These are phyloP conservation scores for Hyperoplus immaculatus DNA, from an alignment of 2,797 vertebrate species.

Conservation along the genomic window DNA sequence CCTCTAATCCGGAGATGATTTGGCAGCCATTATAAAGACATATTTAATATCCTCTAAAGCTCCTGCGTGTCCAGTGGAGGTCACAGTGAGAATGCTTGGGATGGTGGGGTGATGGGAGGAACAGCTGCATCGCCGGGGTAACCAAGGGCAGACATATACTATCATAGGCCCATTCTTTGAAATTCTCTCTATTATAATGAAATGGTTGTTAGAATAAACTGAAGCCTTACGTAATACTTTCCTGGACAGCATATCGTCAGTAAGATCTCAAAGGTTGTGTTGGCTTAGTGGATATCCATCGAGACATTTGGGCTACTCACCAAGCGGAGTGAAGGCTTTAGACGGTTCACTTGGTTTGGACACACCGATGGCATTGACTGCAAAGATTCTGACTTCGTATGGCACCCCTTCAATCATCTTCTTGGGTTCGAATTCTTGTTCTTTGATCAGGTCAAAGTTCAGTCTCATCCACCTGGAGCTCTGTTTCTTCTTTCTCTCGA, in stretches of 20 bases:
- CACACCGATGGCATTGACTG: conserved; percentile 94
- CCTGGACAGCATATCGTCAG: conserved; percentile 33
- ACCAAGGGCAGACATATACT: conserved; percentile 68
- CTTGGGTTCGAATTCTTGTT: conserved; percentile 95
- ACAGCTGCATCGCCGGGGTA: conserved; percentile 77
- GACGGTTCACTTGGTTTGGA: conserved; percentile 97
- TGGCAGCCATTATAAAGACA: conserved; percentile 85
- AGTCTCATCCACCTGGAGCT: conserved; percentile 99
- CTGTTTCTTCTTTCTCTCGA: conserved; percentile 99
- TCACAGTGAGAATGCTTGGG: conserved; percentile 78
- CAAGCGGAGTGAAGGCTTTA: conserved; percentile 95
- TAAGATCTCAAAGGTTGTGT: conserved; percentile 30
- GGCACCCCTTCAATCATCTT: conserved; percentile 99
- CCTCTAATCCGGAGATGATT: conserved; percentile 82
- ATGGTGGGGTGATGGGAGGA: conserved; percentile 66
- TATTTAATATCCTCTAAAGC: conserved; percentile 83
- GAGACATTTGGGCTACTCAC: conserved; percentile 83
- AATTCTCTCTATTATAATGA: conserved; percentile 47
- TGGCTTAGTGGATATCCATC: conserved; percentile 11
- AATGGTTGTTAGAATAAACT: conserved; percentile 41
- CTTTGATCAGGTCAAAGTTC: conserved; percentile 98
- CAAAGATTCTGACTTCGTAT: conserved; percentile 97
- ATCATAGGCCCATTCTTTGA: conserved; percentile 41
- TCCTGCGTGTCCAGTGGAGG: conserved; percentile 74
- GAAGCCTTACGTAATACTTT: conserved; percentile 48